Conservation (phyloP, 2,797 vertebrate genomes). For the Urocyon cinereoargenteus region DNA sequence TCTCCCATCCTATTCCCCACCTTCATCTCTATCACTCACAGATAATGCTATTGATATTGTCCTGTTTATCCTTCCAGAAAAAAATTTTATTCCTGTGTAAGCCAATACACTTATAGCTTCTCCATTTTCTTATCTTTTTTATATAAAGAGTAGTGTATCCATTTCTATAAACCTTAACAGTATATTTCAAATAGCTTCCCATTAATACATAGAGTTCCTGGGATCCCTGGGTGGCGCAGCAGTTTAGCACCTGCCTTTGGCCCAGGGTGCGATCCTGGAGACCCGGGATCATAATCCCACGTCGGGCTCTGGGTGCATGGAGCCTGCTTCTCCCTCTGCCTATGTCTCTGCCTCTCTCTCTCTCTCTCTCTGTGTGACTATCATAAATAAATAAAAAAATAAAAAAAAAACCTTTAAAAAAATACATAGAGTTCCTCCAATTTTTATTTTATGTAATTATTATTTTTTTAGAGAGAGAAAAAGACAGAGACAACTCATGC, state of each 20-base stretch:
- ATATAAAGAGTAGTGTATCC: not conserved
- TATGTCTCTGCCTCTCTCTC: too few species aligned
- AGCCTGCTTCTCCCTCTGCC: too few species aligned
- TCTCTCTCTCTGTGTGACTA: too few species aligned
- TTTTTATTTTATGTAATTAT: not conserved
- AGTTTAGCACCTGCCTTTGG: too few species aligned
- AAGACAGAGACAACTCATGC: not conserved
- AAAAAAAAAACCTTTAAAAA: too few species aligned
- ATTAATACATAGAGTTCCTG: not conserved
- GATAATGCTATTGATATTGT: not conserved
- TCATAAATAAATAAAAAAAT: too few species aligned
- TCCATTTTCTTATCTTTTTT: not conserved
- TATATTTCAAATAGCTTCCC: conserved; percentile 40
- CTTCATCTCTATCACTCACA: not conserved
- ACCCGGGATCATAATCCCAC: too few species aligned
- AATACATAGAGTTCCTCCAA: not conserved
- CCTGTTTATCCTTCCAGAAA: not conserved
- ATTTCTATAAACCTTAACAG: not conserved
- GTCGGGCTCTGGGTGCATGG: too few species aligned
- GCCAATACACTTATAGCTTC: not conserved
- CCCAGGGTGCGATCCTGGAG: too few species aligned
- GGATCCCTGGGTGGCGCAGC: too few species aligned
- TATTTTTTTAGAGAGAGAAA: not conserved
- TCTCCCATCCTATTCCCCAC: not conserved
- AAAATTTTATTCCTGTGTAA: not conserved